Conservation (phyloP, 2,113 vertebrate species). For the Eulemur rufifrons region DNA sequence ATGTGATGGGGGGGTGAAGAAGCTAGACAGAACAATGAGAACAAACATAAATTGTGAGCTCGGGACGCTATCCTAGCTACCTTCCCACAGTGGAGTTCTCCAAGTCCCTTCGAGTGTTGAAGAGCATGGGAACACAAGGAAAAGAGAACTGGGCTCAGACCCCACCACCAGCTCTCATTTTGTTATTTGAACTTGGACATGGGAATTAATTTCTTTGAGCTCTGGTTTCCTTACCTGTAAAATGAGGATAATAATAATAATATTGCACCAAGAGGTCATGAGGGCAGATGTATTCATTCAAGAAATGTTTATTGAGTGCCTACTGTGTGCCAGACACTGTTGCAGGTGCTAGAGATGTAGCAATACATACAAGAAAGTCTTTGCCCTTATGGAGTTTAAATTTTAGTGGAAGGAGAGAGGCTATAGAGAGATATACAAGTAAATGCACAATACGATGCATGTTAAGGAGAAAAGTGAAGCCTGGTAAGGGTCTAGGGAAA, state of each 20-base stretch:
- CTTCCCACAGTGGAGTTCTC: not conserved
- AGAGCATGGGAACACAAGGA: not conserved
- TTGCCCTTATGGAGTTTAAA: not conserved
- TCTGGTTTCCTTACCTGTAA: not conserved
- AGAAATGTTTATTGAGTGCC: not conserved
- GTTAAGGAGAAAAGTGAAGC: not conserved
- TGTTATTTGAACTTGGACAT: not conserved
- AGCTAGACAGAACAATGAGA: not conserved
- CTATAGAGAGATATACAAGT: too few relatives aligned
- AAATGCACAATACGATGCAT: not conserved
- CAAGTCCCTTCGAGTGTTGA: not conserved
- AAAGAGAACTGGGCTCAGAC: not conserved
- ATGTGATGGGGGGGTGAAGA: not conserved
- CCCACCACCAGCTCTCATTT: not conserved
- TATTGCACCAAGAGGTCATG: not conserved
- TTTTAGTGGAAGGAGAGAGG: not conserved
- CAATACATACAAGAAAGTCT: not conserved
- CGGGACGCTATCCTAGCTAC: not conserved
- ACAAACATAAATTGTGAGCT: not conserved
- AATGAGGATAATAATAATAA: not conserved
- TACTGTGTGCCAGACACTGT: not conserved
- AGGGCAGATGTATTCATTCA: not conserved
- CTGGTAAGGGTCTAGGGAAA: not conserved
- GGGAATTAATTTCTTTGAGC: not conserved
- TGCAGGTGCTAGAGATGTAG: not conserved